Evolutionary conservation across 2,113 vertebrate genomes (phyloP).

Genomic region (Corvus moneduloides): DNA sequence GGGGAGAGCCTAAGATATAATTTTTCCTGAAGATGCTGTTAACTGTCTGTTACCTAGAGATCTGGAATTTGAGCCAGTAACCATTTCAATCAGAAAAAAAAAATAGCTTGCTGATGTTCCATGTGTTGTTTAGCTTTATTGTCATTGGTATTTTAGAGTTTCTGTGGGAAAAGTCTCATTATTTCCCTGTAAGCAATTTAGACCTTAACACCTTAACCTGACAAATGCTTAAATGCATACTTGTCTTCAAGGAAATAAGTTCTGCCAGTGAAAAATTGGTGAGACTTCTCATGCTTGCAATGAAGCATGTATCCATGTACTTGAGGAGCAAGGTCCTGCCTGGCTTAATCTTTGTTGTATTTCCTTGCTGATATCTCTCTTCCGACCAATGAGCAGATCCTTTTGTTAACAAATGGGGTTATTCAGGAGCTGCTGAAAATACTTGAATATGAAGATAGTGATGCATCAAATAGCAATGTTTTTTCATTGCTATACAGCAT

Average conservation of each 20-base stretch:
- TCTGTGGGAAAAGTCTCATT: neutral
- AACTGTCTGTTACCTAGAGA: neutral
- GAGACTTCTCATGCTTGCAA: neutral
- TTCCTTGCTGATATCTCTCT: neutral
- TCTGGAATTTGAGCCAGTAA: neutral
- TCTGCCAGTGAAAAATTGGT: neutral
- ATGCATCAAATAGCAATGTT: neutral
- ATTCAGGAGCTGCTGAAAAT: neutral
- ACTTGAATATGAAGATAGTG: neutral
- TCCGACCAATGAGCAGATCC: neutral
- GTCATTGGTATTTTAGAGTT: neutral
- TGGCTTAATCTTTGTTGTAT: neutral
- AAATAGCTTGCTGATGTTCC: neutral
- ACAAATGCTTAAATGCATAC: neutral
- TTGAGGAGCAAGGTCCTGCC: neutral
- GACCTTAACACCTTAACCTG: neutral
- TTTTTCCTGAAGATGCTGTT: neutral
- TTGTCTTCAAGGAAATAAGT: neutral
- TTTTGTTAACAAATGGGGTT: neutral
- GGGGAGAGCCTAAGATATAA: neutral
- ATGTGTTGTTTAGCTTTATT: neutral
- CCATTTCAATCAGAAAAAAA: neutral
- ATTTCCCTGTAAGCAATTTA: neutral
- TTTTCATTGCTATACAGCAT: neutral
- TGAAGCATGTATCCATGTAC: neutral